Evolutionary conservation across 2,888 invertebrate species (phyloP).

Genomic region (Amorpha juglandis): DNA sequence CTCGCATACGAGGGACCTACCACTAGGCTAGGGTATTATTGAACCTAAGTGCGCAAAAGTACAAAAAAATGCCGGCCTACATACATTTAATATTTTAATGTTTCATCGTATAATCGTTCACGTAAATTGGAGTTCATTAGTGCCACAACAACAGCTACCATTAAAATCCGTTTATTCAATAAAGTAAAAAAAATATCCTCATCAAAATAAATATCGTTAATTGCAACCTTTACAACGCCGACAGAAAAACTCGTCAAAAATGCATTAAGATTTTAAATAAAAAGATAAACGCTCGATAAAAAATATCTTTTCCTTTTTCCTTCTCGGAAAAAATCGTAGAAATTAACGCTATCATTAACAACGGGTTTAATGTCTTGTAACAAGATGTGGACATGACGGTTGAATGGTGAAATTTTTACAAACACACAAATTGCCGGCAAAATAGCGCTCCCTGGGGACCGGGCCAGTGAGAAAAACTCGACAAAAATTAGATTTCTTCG

Average conservation of each 20-base stretch:
- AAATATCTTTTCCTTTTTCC: constrained; percentile 20
- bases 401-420: constrained; percentile 72
- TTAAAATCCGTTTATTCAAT: neutral
- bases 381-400: constrained; percentile 56
- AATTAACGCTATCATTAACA: constrained; percentile 37
- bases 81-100: too few species aligned
- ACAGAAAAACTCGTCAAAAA: constrained; percentile 18
- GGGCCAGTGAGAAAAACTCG: constrained; percentile 75
- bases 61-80: too few species aligned
- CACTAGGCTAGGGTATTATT: too few species aligned
- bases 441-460: constrained; percentile 61
- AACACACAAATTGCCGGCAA: constrained; percentile 80
- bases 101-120: too few species aligned
- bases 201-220: constrained; percentile 2
- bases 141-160: neutral
- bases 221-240: neutral
- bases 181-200: neutral
- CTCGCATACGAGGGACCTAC: too few species aligned
- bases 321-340: constrained; percentile 26
- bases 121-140: neutral
- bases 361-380: constrained; percentile 47
- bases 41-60: too few species aligned
- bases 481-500: constrained; percentile 81
- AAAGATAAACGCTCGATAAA: constrained; percentile 20
- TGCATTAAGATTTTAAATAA: constrained; percentile 13